Base-by-base conservation (phyloP, 2,888 invertebrate species). In the Portevinia maculata region DNA sequence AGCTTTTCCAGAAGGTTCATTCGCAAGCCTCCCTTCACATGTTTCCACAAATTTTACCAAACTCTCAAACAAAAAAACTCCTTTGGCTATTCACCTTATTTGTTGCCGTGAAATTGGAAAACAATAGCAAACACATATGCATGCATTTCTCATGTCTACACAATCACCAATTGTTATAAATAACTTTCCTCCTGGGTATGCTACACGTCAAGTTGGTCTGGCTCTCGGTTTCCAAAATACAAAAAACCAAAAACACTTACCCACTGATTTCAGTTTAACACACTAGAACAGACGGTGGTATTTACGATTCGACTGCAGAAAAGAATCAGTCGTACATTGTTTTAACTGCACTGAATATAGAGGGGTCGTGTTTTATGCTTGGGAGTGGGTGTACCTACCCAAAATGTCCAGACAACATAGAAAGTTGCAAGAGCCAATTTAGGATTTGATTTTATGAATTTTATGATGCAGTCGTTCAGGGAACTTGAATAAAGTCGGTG, bases 361-460 rank as follows among this genome's bases (percentile, higher is more conserved):
- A 11, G 17, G 37, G 21, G 15, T 17, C n/a, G 1, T 15, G 48
- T 11, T 28, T 57, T 39, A 28, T 57, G 4, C 28, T 9, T 13
- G 7, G 13, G 50, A 19, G 30, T 59, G 30, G 11, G 7, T 41
- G 30, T 2, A 15, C 8, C 9, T 46, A 19, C 9, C 8, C 15
- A 17, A 32, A 37, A 5, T 3, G 34, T 17, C 24, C 24, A 64
- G 62, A 64, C 62, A 37, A 21, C 46, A 48, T 39, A 37, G 62
- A 37, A 50, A 50, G 50, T 50, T 37, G 13, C 62, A 39, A 37
- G 24, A 11, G 37, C 37, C 48, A 64, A 37, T 37, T 64, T 50
- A 64, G 24, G 34, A 59, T 48, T 48, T 64, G 62, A 64, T 50
- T 64, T 64, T 64, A 64, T 64, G 62, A 11, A 64, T 24, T 24